Conservation (phyloP, 2,888 invertebrate species). For the Pterostichus niger region DNA sequence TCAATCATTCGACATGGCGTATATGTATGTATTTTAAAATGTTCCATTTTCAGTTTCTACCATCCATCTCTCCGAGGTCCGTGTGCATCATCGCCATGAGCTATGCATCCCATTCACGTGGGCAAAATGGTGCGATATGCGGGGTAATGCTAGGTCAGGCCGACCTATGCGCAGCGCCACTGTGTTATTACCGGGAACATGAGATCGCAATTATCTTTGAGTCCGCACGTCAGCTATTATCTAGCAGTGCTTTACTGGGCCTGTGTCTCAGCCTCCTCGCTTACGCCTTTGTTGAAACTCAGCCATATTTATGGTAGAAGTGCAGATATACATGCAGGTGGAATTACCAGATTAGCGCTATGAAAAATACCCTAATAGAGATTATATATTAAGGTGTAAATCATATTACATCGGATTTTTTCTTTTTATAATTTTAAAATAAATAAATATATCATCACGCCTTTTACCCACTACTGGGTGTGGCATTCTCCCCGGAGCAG, state of each 20-base stretch:
- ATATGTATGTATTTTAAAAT: too few species aligned
- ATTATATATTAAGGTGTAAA: not conserved
- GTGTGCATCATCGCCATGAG: too few species aligned
- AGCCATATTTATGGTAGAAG: not conserved
- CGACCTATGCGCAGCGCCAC: slow-evolving; percentile 38
- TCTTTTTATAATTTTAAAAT: too few species aligned
- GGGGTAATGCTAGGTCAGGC: not conserved
- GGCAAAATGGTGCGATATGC: slow-evolving; percentile 6
- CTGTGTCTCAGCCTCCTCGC: not conserved
- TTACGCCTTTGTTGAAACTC: not conserved
- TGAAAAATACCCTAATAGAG: not conserved
- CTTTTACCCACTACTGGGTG: too few species aligned
- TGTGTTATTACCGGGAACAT: slow-evolving; percentile 57
- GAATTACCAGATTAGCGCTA: not conserved
- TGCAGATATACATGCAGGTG: not conserved
- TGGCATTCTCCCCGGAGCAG: too few species aligned
- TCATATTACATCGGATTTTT: too few species aligned
- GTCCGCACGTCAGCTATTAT: slow-evolving; percentile 54
- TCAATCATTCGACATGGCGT: too few species aligned
- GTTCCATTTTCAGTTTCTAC: too few species aligned
- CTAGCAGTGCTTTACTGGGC: slow-evolving; percentile 37
- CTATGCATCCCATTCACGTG: not conserved
- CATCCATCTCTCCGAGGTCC: too few species aligned
- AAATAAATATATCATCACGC: too few species aligned
- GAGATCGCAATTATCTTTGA: slow-evolving; percentile 63